These are phyloP conservation scores for Oreochromis spilurus DNA, from an alignment of 2,113 vertebrate genomes.

Conservation along the genomic window DNA sequence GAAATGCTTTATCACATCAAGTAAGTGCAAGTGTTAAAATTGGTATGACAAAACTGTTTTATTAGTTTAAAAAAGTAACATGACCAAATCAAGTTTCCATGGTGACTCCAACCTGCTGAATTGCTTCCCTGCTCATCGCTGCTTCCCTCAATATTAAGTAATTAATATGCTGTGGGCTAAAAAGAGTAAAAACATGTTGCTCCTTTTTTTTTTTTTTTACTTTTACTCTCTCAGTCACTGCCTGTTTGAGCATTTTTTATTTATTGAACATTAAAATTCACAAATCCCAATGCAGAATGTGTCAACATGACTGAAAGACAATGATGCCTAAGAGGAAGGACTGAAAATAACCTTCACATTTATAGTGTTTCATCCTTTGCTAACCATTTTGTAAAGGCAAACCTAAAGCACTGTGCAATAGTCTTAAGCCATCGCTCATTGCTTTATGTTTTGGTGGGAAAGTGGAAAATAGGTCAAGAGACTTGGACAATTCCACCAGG, in stretches of 20 bases:
- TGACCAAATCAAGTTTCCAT: background rate
- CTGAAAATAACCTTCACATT: background rate
- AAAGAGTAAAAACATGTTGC: background rate
- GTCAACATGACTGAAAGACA: background rate
- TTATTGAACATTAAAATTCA: background rate
- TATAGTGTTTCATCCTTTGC: background rate
- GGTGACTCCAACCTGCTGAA: background rate
- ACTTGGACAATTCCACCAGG: background rate
- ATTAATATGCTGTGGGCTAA: background rate
- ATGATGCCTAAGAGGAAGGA: background rate
- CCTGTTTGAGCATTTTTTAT: background rate
- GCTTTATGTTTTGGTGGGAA: background rate
- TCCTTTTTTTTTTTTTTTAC: accelerated
- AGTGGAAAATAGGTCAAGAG: background rate
- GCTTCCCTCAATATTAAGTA: background rate
- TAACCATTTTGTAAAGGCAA: background rate
- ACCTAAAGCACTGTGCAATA: background rate
- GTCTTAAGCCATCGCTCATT: background rate
- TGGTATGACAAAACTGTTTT: background rate
- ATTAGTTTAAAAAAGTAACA: background rate
- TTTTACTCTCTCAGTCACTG: background rate
- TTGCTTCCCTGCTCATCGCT: background rate
- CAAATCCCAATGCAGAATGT: background rate
- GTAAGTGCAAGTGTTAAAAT: background rate
- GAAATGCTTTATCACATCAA: background rate